A percentile compares a stretch with the other conserved stretches of the same genome.
Evolutionary conservation across 2,888 invertebrate species (phyloP).

Genomic region (Tenodera sinensis): DNA sequence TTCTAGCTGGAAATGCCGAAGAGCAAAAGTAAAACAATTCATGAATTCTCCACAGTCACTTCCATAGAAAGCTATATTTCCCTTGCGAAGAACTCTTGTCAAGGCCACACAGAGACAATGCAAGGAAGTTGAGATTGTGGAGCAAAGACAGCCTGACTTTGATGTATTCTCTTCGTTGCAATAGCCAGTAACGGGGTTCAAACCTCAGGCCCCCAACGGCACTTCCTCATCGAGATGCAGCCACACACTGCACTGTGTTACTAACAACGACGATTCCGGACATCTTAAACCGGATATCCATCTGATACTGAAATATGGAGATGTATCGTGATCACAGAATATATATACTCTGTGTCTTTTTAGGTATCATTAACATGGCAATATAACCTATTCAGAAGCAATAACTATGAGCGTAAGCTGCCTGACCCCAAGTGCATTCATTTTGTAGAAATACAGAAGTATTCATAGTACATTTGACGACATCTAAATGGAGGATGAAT

Average conservation of each 20-base stretch:
- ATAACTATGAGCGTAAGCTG: too few relatives aligned
- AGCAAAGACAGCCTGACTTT: background rate
- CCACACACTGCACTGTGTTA: background rate
- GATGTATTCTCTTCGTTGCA: background rate
- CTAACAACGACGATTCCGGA: background rate
- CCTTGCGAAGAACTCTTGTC: background rate
- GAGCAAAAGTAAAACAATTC: background rate
- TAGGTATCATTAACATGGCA: too few relatives aligned
- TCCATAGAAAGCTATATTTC: background rate
- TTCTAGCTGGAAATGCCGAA: background rate
- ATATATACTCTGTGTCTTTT: too few relatives aligned
- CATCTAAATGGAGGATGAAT: too few relatives aligned
- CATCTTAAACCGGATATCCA: too few relatives aligned
- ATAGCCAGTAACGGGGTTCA: background rate
- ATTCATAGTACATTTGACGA: too few relatives aligned
- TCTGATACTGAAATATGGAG: too few relatives aligned
- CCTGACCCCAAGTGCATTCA: too few relatives aligned
- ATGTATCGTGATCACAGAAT: too few relatives aligned
- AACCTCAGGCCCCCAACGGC: background rate
- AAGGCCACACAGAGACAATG: background rate
- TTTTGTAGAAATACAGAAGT: too few relatives aligned
- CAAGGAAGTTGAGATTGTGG: background rate
- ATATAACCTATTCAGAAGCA: too few relatives aligned
- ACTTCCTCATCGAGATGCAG: background rate
- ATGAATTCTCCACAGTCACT: background rate